Evolutionary conservation across 2,113 vertebrate species (phyloP).

Genomic region (Pavo muticus): DNA sequence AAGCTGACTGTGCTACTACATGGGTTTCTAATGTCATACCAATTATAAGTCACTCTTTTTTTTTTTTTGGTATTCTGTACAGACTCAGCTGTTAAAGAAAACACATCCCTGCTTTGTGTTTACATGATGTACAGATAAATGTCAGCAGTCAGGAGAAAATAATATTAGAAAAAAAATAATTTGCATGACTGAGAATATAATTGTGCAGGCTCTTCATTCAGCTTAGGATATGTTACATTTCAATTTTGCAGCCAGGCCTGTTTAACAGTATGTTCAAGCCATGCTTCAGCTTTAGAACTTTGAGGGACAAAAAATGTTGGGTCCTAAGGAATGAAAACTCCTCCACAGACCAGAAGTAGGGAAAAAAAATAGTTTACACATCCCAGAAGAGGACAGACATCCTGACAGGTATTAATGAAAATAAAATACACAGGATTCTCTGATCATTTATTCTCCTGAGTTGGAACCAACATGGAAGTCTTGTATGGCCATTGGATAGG

Average conservation of each 20-base stretch:
- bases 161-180: slow-evolving; percentile 32
- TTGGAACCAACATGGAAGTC: background rate
- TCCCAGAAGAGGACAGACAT: background rate
- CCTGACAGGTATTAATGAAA: background rate
- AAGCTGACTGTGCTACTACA: slow-evolving; percentile 67
- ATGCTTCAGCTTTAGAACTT: background rate
- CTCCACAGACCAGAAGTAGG: slow-evolving; percentile 1
- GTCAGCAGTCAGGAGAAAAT: slow-evolving; percentile 36
- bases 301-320: background rate
- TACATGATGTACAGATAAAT: slow-evolving; percentile 59
- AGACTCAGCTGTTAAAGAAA: slow-evolving; percentile 65
- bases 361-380: slow-evolving; percentile 22
- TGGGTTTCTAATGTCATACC: slow-evolving; percentile 70
- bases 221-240: background rate
- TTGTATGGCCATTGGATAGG: background rate
- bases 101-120: slow-evolving; percentile 45
- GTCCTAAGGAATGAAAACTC: background rate
- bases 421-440: background rate
- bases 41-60: slow-evolving; percentile 68
- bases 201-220: slow-evolving; percentile 1
- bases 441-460: background rate
- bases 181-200: slow-evolving; percentile 41
- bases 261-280: background rate
- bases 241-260: background rate
- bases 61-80: slow-evolving; percentile 17